Evolutionary conservation across 2,797 vertebrate species (phyloP), one percentile per base, ranked within the genome.

Genomic region (Ciconia nigra): DNA sequence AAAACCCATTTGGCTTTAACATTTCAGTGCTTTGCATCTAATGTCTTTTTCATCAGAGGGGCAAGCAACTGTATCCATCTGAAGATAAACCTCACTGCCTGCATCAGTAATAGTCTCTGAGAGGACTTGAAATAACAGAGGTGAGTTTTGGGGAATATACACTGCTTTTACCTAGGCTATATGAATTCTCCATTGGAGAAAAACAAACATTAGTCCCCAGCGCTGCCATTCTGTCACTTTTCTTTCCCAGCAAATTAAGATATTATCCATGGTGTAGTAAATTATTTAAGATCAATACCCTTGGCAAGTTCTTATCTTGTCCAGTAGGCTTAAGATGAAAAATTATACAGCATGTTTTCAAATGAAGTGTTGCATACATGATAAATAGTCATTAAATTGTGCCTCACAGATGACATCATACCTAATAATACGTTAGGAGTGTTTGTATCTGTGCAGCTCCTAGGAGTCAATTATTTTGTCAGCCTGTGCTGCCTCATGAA

Each of bases 201-300:
- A 90, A 66, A 39, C 21, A 86, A 86, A 83, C 0, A 3, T 73
- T 90, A 62, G 26, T 87, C 55, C 44, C 67, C 33, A 73, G 55
- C 0, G 0, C 54, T 73, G 80, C 57, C 58, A 35, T 82, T 79
- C 85, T 96, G 94, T 91, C 94, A 78, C 69, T 93, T 87, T 72
- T 85, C 65, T 72, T 95, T 65, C 39, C 39, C 47, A 87, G 80
- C 13, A 86, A 91, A 95, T 94, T 84, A 91, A 95, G 83, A 76
- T 95, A 86, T 47, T 93, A 81, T 33, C 66, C 85, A 35, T 72
- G 31, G 13, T 49, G 39, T 73, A 83, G 77, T 90, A 91, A 93
- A 95, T 96, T 91, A 95, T 91, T 96, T 86, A 88, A 82, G 87
- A 93, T 91, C 80, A 89, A 90, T 95, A 73, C 51, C 39, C 77